Conservation (phyloP, 2,113 vertebrate species). For the Apeltes quadracus region DNA sequence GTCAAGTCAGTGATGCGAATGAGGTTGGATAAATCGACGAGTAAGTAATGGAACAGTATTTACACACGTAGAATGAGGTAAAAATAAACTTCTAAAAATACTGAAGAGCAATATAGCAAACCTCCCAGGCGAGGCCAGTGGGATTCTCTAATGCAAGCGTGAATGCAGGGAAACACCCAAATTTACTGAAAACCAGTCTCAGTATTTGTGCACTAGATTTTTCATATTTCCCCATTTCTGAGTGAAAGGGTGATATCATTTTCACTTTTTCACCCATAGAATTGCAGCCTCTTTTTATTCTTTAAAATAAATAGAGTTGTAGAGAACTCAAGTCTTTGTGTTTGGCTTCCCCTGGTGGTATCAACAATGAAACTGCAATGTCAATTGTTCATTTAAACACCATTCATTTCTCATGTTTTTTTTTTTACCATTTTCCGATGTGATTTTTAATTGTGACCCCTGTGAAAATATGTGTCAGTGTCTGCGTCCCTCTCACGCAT, state of each 20-base stretch:
- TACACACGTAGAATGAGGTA: not conserved
- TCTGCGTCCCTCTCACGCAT: not conserved
- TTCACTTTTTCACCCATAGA: not conserved
- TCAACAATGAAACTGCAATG: not conserved
- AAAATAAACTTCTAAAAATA: not conserved
- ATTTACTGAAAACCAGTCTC: too few species aligned
- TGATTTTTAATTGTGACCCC: not conserved
- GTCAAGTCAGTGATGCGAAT: constrained; percentile 14
- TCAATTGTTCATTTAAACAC: not conserved
- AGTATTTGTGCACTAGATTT: too few species aligned
- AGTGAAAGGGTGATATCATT: not conserved
- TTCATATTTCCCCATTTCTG: too few species aligned
- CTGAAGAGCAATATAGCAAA: not conserved
- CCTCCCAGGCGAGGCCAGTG: not conserved
- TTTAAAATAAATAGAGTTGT: not conserved
- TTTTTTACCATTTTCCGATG: not conserved
- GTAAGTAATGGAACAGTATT: not conserved
- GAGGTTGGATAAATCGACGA: constrained; percentile 14
- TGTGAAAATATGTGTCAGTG: not conserved
- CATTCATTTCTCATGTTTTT: not conserved
- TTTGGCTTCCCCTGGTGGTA: constrained; percentile 1
- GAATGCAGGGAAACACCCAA: not conserved
- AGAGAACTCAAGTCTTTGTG: not conserved
- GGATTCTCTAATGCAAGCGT: not conserved
- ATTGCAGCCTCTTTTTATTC: not conserved